These are phyloP conservation scores for Danio choprae DNA, from an alignment of 2,797 vertebrate species.

Conservation along the genomic window DNA sequence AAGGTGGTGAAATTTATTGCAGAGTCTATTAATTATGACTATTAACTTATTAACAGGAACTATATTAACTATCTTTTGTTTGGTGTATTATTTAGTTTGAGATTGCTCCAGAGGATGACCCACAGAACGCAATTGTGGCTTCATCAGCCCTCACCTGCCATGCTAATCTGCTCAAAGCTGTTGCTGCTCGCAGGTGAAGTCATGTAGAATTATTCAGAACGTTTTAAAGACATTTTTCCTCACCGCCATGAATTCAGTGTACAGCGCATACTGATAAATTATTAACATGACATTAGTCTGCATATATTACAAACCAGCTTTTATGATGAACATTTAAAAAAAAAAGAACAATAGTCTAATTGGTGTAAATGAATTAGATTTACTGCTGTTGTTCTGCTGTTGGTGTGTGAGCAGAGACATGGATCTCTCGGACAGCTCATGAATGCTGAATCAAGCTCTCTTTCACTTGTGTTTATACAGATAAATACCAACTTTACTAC, in stretches of 20 bases:
- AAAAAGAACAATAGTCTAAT: no score
- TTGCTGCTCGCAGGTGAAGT: slow-evolving; percentile 77
- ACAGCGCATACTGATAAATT: neutral
- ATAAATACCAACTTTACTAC: no score
- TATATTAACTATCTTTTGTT: neutral
- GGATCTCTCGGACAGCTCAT: no score
- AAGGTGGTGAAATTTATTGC: neutral
- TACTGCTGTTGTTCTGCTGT: no score
- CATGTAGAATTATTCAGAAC: neutral
- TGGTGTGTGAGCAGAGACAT: no score
- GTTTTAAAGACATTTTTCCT: neutral
- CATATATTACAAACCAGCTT: neutral
- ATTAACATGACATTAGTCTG: neutral
- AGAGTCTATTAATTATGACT: neutral
- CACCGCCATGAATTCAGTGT: neutral
- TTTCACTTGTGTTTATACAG: no score
- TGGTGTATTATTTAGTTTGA: slow-evolving; percentile 80
- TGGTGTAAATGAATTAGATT: neutral
- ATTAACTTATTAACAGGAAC: neutral
- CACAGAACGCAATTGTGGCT: slow-evolving; percentile 84
- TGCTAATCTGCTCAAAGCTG: slow-evolving; percentile 82
- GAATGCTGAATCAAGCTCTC: no score
- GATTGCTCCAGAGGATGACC: slow-evolving; percentile 91
- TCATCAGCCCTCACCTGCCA: slow-evolving; percentile 86
- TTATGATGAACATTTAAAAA: no score